Percentiles rank a stretch among this genome's conserved stretches.
Conservation (phyloP, 1,140 invertebrate species). For the Chrysoperla carnea region DNA sequence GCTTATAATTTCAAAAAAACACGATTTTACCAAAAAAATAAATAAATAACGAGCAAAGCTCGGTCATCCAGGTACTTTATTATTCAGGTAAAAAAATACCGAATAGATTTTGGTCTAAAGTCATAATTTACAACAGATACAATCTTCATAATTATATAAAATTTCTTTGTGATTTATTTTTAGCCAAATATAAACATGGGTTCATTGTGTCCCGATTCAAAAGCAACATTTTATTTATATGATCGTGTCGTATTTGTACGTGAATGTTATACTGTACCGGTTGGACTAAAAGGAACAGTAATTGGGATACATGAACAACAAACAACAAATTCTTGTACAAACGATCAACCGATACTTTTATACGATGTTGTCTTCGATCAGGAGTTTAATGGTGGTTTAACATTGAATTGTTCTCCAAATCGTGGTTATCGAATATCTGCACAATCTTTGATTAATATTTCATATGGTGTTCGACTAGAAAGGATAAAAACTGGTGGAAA, state of each 20-base stretch:
- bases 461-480: conserved; percentile 26
- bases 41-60: conserved; percentile 4
- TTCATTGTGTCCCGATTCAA: conserved; percentile 41
- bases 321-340: conserved; percentile 19
- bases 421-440: conserved; percentile 32
- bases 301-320: conserved; percentile 42
- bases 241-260: conserved; percentile 70
- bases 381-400: conserved; percentile 46
- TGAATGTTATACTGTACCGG: conserved; percentile 54
- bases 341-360: conserved; percentile 27
- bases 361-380: conserved; percentile 68
- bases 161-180: not conserved
- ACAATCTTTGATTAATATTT: conserved; percentile 40
- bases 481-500: conserved; percentile 18
- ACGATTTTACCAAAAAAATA: too few species aligned
- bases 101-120: too few species aligned
- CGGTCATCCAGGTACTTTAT: too few species aligned
- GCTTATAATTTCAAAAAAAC: too few species aligned
- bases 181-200: conserved; percentile 29
- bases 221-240: conserved; percentile 44
- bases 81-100: too few species aligned
- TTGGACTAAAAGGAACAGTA: conserved; percentile 67
- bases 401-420: conserved; percentile 28
- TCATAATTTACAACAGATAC: too few species aligned
- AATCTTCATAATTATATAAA: too few species aligned